These are phyloP conservation scores for Varanus komodoensis DNA, from an alignment of 2,113 vertebrate species.

Conservation along the genomic window DNA sequence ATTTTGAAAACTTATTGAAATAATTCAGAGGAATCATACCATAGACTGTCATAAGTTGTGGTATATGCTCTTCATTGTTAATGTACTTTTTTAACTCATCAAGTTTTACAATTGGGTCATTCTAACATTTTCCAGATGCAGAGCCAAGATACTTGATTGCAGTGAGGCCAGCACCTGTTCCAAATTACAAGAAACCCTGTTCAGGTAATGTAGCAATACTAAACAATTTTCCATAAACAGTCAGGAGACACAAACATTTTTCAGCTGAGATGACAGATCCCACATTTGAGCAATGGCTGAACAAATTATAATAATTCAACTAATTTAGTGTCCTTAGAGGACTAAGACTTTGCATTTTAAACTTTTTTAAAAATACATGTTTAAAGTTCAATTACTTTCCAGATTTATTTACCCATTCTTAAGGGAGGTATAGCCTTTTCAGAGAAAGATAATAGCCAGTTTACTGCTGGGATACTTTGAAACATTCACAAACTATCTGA, in stretches of 20 bases:
- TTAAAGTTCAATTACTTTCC: not conserved
- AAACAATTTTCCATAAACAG: not conserved
- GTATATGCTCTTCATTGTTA: not conserved
- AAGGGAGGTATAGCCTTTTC: not conserved
- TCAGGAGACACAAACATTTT: conserved; percentile 4
- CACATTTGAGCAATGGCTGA: not conserved
- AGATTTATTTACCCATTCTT: not conserved
- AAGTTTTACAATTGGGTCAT: conserved; percentile 18
- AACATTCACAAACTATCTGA: not conserved
- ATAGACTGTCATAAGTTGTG: not conserved
- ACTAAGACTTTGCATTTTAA: no score
- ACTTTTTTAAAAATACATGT: not conserved
- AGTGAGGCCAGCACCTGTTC: conserved; percentile 84
- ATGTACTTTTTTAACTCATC: not conserved
- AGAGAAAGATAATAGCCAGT: not conserved
- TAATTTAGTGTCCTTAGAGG: not conserved
- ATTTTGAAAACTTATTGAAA: not conserved
- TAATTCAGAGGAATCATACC: not conserved
- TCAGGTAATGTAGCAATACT: conserved; percentile 81
- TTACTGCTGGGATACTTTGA: not conserved
- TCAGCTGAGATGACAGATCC: not conserved
- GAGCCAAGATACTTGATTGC: conserved; percentile 94
- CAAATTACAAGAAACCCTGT: conserved; percentile 90
- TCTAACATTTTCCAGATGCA: conserved; percentile 84
- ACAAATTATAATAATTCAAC: not conserved